phyloP scores from a whole-genome alignment of 2,888 invertebrate species.

The Thumatha senex region DNA sequence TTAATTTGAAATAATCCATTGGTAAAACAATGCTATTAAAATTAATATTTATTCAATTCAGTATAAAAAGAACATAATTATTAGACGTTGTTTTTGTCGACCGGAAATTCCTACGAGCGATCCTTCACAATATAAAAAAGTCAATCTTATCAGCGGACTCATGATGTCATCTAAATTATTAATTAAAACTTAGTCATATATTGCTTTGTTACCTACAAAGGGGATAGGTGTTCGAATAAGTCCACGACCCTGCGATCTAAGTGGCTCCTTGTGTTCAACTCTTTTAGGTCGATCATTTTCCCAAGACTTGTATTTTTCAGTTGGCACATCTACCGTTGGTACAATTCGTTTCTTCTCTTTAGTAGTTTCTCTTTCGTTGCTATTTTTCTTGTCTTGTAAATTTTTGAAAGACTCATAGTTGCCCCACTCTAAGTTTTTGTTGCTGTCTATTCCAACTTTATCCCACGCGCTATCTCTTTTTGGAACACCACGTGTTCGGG shows the following conservation, averaged over 20 bases:
- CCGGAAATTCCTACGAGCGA: too few species aligned
- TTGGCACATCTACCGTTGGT: not conserved
- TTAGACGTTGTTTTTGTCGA: too few species aligned
- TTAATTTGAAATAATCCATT: too few species aligned
- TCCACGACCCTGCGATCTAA: not conserved
- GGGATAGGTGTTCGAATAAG: not conserved
- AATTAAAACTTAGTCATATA: not conserved
- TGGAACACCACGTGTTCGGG: not conserved
- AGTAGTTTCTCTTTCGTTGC: not conserved
- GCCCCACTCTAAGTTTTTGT: not conserved
- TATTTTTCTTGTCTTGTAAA: not conserved
- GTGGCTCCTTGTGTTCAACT: not conserved
- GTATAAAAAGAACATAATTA: too few species aligned
- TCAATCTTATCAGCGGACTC: too few species aligned
- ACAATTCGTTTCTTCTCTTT: not conserved
- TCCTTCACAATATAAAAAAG: too few species aligned
- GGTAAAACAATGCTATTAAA: too few species aligned
- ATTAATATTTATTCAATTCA: too few species aligned
- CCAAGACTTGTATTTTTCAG: not conserved
- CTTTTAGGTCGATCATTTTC: not conserved
- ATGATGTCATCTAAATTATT: not conserved
- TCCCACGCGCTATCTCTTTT: not conserved
- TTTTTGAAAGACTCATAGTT: slow-evolving; percentile 1
- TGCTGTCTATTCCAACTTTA: not conserved
- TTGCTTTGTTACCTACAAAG: not conserved